phyloP scores from a whole-genome alignment of 2,888 invertebrate genomes.

The Pseudoips prasinana region DNA sequence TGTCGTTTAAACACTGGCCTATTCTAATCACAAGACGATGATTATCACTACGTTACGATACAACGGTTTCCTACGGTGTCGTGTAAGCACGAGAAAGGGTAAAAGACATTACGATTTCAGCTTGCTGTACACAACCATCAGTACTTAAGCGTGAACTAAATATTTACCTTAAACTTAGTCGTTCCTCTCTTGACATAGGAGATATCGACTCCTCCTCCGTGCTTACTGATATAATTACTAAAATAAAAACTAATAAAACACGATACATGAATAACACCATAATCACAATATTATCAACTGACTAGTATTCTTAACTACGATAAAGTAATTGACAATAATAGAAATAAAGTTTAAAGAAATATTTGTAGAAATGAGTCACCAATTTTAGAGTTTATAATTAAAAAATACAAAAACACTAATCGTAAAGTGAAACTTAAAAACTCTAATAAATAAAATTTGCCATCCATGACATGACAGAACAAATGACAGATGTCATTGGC shows the following conservation, averaged over 20 bases:
- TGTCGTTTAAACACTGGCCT: no score
- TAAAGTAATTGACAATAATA: conserved; percentile 11
- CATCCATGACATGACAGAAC: no score
- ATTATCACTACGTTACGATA: no score
- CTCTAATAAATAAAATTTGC: conserved; percentile 2
- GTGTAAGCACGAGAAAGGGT: no score
- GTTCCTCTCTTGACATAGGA: conserved; percentile 84
- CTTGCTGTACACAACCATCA: no score
- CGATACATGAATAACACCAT: conserved; percentile 66
- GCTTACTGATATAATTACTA: conserved; percentile 65
- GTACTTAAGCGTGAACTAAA: no score
- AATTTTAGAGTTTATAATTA: not conserved
- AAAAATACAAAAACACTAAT: conserved; percentile 10
- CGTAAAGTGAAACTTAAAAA: conserved; percentile 7
- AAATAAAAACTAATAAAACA: conserved; percentile 64
- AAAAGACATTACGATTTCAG: no score
- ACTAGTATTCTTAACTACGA: conserved; percentile 38
- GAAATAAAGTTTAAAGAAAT: conserved; percentile 9
- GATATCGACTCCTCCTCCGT: conserved; percentile 61
- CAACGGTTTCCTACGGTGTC: no score
- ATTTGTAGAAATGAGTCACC: conserved; percentile 7
- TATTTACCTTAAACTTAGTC: conserved; percentile 84
- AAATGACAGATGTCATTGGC: no score
- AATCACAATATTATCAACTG: conserved; percentile 53
- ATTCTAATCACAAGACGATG: no score